Evolutionary conservation across 2,888 invertebrate genomes (phyloP).

Genomic region (Ennomos erosarius): DNA sequence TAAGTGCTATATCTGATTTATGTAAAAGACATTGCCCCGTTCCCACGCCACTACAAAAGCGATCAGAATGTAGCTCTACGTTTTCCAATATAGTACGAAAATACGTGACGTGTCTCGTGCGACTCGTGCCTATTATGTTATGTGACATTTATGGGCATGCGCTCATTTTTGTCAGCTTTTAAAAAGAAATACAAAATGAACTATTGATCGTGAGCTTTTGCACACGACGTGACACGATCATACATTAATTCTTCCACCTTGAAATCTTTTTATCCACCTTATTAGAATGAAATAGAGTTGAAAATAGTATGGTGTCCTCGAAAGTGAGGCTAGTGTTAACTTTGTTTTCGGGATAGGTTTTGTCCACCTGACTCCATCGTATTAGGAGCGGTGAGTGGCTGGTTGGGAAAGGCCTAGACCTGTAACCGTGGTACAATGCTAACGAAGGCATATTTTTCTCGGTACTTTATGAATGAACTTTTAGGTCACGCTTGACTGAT

Average conservation of each 20-base stretch:
- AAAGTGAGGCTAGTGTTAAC: conserved; percentile 17
- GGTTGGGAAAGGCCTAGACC: conserved; percentile 60
- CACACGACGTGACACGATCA: conserved; percentile 55
- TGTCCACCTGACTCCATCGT: conserved; percentile 73
- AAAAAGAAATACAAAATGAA: conserved; percentile 70
- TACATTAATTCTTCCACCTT: conserved; percentile 10
- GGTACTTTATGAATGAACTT: conserved; percentile 29
- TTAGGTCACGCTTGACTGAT: conserved; percentile 17
- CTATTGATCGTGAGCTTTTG: conserved; percentile 72
- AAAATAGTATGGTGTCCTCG: conserved; percentile 14
- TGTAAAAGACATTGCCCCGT: neutral
- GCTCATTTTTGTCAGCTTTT: conserved; percentile 72
- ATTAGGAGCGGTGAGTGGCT: conserved; percentile 70
- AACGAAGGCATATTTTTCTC: conserved; percentile 44
- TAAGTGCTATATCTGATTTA: too few species aligned
- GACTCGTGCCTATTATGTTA: conserved; percentile 10
- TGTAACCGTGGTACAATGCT: conserved; percentile 45
- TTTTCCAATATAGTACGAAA: conserved; percentile 11
- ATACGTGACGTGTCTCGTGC: conserved; percentile 19
- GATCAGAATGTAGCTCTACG: neutral
- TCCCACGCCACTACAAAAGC: conserved; percentile 16
- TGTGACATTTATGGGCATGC: conserved; percentile 59
- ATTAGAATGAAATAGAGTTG: conserved; percentile 28
- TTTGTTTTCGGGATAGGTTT: conserved; percentile 51
- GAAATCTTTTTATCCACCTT: conserved; percentile 20